Percentiles rank a stretch among this genome's conserved stretches.
These are phyloP conservation scores for Scomber japonicus DNA, from an alignment of 2,113 vertebrate species.

Conservation along the genomic window DNA sequence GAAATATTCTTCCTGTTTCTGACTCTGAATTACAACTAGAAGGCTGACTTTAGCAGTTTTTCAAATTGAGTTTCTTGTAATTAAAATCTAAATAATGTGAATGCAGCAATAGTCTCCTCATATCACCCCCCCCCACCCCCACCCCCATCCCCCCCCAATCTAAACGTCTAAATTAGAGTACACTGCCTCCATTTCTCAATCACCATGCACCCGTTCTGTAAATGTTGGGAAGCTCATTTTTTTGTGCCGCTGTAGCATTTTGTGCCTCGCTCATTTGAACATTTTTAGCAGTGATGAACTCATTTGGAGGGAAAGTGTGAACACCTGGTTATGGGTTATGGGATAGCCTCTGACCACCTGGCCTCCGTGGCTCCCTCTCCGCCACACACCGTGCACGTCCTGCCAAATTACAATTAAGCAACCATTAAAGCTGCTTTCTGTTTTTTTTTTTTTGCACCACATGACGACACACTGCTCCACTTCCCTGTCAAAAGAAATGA, in stretches of 20 bases:
- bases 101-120: no score
- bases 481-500: conserved; percentile 12
- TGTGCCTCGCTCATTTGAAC: conserved; percentile 8
- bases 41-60: no score
- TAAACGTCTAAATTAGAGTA: no score
- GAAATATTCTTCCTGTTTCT: no score
- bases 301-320: conserved; percentile 24
- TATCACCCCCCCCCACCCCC: no score
- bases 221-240: neutral
- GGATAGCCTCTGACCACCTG: conserved; percentile 24
- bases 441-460: conserved; percentile 21
- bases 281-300: conserved; percentile 13
- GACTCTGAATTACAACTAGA: no score
- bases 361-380: neutral
- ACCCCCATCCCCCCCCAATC: no score
- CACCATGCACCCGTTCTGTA: neutral
- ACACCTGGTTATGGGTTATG: conserved; percentile 31
- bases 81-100: no score
- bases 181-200: no score
- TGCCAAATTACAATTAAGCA: conserved; percentile 49
- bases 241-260: no score
- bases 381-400: neutral
- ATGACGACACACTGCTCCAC: conserved; percentile 25
- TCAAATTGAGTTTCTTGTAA: no score
- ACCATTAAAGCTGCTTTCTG: conserved; percentile 6